Evolutionary conservation across 53 echinoderm and acorn worm genomes (phyloP).

Genomic region (Stichopus horrens): DNA sequence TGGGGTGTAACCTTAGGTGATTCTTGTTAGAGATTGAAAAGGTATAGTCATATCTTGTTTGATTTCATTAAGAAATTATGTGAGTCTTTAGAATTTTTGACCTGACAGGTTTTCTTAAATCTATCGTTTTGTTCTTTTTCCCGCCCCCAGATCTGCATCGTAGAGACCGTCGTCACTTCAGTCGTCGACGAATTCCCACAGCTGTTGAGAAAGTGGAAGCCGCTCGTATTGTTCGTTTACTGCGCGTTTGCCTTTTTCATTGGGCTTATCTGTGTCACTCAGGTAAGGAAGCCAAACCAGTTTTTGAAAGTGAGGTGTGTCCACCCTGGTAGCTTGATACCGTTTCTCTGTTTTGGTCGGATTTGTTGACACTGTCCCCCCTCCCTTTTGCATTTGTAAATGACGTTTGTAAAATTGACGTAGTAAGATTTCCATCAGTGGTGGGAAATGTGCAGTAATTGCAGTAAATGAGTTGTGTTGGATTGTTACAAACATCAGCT

Average conservation of each 20-base stretch:
- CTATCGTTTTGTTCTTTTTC: background rate
- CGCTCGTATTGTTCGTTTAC: slow-evolving; percentile 71
- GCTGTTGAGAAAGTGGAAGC: slow-evolving; percentile 69
- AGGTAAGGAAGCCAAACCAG: slow-evolving; percentile 56
- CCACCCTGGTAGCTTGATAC: too few species aligned
- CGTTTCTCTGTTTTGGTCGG: too few species aligned
- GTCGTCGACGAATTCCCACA: slow-evolving; percentile 88
- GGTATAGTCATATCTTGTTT: background rate
- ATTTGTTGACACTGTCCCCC: too few species aligned
- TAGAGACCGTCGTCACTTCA: slow-evolving; percentile 92
- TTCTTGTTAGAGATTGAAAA: background rate
- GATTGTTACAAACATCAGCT: too few species aligned
- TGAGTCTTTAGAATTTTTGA: too few species aligned
- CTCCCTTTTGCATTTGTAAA: too few species aligned
- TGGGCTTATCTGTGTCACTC: slow-evolving; percentile 88
- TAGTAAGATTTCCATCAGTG: too few species aligned
- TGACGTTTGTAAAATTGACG: too few species aligned
- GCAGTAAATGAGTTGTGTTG: too few species aligned
- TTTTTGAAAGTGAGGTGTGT: too few species aligned
- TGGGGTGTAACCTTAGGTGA: background rate
- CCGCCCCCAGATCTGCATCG: slow-evolving; percentile 77
- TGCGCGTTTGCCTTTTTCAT: slow-evolving; percentile 73
- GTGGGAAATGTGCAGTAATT: too few species aligned
- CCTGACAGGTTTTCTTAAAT: background rate
- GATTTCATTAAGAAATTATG: too few species aligned